Conservation (phyloP, 2,113 vertebrate species). For the Peromyscus californicus region DNA sequence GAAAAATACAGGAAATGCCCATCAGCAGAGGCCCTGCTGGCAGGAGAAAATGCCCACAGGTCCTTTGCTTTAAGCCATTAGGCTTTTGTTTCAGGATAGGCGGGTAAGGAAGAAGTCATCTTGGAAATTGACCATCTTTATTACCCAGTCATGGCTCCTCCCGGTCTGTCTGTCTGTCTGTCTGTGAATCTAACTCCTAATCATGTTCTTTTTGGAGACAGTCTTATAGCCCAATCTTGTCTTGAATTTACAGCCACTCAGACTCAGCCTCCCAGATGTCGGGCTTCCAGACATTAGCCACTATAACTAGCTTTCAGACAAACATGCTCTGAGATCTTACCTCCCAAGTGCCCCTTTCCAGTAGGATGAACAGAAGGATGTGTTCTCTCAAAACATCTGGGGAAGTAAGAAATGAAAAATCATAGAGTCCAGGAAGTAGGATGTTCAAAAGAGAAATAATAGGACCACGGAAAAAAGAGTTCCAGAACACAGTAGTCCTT, state of each 20-base stretch:
- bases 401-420: not conserved
- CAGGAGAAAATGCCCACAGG: not conserved
- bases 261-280: too few relatives aligned
- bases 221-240: not conserved
- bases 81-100: not conserved
- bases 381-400: not conserved
- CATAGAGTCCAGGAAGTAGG: not conserved
- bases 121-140: not conserved
- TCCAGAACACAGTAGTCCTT: not conserved
- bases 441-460: not conserved
- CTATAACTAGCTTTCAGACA: not conserved
- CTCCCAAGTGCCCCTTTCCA: not conserved
- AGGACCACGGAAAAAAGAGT: not conserved
- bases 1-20: not conserved
- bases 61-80: not conserved
- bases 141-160: not conserved
- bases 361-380: not conserved
- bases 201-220: not conserved
- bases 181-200: not conserved
- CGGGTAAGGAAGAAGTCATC: not conserved
- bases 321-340: not conserved
- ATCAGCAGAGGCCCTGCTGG: not conserved
- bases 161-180: not conserved
- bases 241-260: not conserved
- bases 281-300: too few relatives aligned